Base-by-base conservation (phyloP, 2,113 vertebrate species). In the Rallus limicola region DNA sequence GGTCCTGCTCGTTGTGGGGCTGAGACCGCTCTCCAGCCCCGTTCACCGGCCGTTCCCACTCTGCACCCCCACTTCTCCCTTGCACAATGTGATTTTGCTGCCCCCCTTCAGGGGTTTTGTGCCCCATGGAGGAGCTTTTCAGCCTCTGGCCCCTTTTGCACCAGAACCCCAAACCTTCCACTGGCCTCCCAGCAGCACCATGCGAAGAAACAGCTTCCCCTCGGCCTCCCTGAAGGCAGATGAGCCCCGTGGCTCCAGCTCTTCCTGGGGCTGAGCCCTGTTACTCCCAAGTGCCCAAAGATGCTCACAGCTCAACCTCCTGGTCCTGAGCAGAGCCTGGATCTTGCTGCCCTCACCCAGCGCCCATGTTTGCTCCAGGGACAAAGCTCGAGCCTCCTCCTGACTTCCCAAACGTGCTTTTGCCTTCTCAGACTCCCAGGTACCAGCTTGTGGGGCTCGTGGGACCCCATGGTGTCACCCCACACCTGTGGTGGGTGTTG, bases 1-100 rank as follows among this genome's bases (percentile, higher is more conserved):
- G 48, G 16, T 40, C n/a, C 56, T 46, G 20, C 29, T 64, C 1
- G 0, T 1, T n/a, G 24, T 1, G 28, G 48, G 50, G 42, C 42
- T 17, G 16, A 16, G 42, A 16, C 16, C 13, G 42, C 42, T 44
- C 42, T 44, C 42, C 42, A 44, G 42, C 16, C 42, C 16, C 16
- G 7, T 44, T 44, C 34, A 1, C 21, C 28, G 8, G 20, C 63
- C 8, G 0, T 53, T 48, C 36, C 21, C 10, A 12, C 53, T 21
- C 69, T 28, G 36, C 13, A 5, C 36, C 38, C 60, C 46, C 48
- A 2, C 48, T 58, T 69, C 31, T 34, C 31, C 63, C 25, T 10
- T 10, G 8, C 20, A 8, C 31, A 7, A 6, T 3, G 36, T 0
- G 11, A 16, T 44, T 16, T 34, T 38, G 38, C 48, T 23, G 31